These are phyloP conservation scores for Hippocampus comes DNA, from an alignment of 2,113 vertebrate genomes.

Conservation along the genomic window DNA sequence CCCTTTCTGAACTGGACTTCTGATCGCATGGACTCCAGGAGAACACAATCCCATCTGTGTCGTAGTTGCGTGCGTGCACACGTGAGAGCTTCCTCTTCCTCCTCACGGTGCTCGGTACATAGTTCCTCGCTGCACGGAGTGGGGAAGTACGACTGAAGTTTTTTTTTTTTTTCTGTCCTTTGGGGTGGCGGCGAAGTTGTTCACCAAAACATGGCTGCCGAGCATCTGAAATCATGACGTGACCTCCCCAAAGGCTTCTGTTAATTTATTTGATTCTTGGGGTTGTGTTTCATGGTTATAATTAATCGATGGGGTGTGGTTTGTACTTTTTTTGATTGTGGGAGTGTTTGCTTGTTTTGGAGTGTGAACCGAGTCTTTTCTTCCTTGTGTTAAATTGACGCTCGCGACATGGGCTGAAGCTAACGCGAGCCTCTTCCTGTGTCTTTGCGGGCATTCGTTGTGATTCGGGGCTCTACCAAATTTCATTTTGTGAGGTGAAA, in stretches of 20 bases:
- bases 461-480: not conserved
- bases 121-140: constrained; percentile 22
- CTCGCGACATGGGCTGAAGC: not conserved
- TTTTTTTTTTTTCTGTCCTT: not conserved
- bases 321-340: constrained; percentile 7
- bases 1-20: constrained; percentile 23
- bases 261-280: constrained; percentile 33
- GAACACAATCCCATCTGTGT: not conserved
- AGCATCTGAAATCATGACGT: constrained; percentile 7
- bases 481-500: not conserved
- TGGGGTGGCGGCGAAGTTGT: not conserved
- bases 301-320: constrained; percentile 5
- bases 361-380: not conserved
- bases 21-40: constrained; percentile 36
- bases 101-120: constrained; percentile 9
- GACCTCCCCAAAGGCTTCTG: constrained; percentile 16
- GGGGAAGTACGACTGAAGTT: constrained; percentile 27
- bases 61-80: not conserved
- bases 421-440: too few relatives aligned
- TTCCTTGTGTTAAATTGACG: not conserved
- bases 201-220: constrained; percentile 11
- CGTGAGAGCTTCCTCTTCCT: constrained; percentile 29
- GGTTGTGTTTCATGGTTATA: constrained; percentile 15
- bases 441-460: not conserved
- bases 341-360: not conserved